These are phyloP conservation scores for Nasonia longicornis DNA, from an alignment of 1,140 invertebrate genomes.

Conservation along the genomic window DNA sequence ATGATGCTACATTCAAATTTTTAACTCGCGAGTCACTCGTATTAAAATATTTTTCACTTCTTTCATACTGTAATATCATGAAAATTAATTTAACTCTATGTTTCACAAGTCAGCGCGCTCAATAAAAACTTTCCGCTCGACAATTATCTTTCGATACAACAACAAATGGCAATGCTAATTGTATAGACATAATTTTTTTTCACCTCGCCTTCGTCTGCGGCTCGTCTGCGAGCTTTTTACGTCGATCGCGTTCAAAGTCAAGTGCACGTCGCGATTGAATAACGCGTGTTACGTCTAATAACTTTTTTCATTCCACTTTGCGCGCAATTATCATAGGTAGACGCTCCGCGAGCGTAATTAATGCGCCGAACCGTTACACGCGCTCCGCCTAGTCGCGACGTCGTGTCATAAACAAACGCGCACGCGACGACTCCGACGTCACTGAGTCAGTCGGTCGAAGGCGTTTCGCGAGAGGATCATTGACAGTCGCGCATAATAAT, in stretches of 20 bases:
- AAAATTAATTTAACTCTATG: no score
- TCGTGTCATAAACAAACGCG: constrained; percentile 31
- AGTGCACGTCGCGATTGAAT: constrained; percentile 31
- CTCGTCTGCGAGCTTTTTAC: background rate
- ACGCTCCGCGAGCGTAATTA: background rate
- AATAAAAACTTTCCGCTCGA: background rate
- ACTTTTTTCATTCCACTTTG: background rate
- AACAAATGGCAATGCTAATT: background rate
- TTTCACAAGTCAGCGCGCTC: background rate
- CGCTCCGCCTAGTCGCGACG: background rate
- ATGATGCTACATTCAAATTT: no score
- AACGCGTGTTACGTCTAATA: constrained; percentile 4
- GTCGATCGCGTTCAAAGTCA: constrained; percentile 32
- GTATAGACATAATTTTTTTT: background rate
- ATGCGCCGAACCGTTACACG: constrained; percentile 5
- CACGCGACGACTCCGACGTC: background rate
- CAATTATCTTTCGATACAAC: background rate
- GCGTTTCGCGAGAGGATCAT: constrained; percentile 10
- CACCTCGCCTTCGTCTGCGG: background rate
- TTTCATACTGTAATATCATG: no score
- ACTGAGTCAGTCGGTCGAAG: constrained; percentile 38
- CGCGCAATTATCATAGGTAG: background rate
- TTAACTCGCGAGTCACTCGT: no score
- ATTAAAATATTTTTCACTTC: no score
- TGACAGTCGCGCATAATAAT: constrained; percentile 40